These are phyloP conservation scores for Nomada fabriciana DNA, from an alignment of 2,888 invertebrate genomes.

Conservation along the genomic window DNA sequence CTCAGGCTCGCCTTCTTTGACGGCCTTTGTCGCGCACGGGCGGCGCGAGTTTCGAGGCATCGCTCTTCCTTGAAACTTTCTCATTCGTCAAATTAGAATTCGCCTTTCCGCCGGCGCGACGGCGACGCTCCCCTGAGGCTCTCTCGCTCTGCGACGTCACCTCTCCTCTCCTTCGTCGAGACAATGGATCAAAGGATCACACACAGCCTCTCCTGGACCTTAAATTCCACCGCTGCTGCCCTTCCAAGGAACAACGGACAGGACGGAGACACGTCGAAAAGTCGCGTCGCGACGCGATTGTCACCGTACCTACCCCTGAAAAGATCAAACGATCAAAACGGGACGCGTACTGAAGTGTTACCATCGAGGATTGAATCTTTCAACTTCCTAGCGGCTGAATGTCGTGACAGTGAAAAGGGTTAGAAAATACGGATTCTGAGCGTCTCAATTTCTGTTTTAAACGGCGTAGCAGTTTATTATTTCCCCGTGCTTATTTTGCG, in stretches of 20 bases:
- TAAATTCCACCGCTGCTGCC: constrained; percentile 49
- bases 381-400: not conserved
- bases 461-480: too few species aligned
- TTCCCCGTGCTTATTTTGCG: too few species aligned
- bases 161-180: constrained; percentile 59
- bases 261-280: constrained; percentile 28
- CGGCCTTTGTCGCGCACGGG: constrained; percentile 65
- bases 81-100: constrained; percentile 82
- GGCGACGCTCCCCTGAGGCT: constrained; percentile 72
- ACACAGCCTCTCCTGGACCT: constrained; percentile 58
- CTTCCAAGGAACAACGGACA: constrained; percentile 52
- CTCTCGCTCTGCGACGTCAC: constrained; percentile 25
- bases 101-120: constrained; percentile 75
- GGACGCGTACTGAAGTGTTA: constrained; percentile 2
- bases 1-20: constrained; percentile 66
- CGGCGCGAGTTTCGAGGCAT: constrained; percentile 57
- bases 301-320: not conserved
- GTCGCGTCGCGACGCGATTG: constrained; percentile 31
- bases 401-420: not conserved
- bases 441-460: too few species aligned
- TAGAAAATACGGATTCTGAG: not conserved
- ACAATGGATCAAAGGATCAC: constrained; percentile 81
- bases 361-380: not conserved
- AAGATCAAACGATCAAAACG: constrained; percentile 32
- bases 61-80: constrained; percentile 78